Percentiles rank a stretch among this genome's conserved stretches.
Evolutionary conservation across 2,113 vertebrate genomes (phyloP).

Genomic region (Machaerirhynchus nigripectus): DNA sequence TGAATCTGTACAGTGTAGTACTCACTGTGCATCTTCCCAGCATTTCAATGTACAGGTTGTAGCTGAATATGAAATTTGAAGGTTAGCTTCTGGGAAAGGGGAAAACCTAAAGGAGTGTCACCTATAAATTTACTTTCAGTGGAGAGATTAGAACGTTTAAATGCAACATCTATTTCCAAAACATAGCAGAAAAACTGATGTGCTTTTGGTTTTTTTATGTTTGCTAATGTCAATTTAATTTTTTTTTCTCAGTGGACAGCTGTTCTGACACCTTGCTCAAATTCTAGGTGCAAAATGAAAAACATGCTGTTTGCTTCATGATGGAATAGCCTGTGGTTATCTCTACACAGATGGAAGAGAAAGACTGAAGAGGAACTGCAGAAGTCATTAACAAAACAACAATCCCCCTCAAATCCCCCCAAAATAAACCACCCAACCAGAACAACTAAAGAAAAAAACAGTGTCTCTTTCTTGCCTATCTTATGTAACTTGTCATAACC

Average conservation of each 20-base stretch:
- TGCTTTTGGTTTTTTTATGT: neutral
- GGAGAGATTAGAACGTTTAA: neutral
- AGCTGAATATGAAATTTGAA: neutral
- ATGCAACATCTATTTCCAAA: neutral
- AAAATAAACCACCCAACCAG: no score
- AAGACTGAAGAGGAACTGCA: neutral
- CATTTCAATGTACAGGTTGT: neutral
- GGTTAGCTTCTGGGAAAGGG: neutral
- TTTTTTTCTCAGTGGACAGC: neutral
- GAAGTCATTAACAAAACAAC: neutral
- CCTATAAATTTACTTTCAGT: neutral
- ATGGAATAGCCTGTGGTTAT: neutral
- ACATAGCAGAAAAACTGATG: neutral
- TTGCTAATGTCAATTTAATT: neutral
- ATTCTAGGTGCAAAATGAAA: neutral
- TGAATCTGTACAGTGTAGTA: neutral
- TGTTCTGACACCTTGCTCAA: neutral
- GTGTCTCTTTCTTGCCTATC: neutral
- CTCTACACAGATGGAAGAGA: neutral
- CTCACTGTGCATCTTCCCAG: neutral
- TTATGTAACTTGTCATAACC: neutral
- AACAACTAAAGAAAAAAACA: neutral
- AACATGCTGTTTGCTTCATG: neutral
- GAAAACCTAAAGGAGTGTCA: neutral
- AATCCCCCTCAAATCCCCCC: rapidly evolving